Base-by-base conservation (phyloP, 2,797 vertebrate genomes). In the Hemibagrus guttatus region DNA sequence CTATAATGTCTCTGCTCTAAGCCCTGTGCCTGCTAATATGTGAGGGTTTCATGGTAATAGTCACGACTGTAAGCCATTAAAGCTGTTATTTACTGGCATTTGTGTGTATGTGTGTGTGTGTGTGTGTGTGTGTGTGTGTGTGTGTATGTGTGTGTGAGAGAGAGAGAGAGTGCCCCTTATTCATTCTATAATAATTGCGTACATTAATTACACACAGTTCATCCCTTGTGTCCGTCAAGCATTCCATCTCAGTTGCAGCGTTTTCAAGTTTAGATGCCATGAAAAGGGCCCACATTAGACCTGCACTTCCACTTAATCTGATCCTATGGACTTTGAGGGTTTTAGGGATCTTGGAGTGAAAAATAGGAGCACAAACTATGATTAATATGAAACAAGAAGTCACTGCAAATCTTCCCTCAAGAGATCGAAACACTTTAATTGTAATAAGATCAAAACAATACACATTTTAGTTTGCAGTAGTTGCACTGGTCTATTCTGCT, bases 51-150 rank as follows among this genome's bases (percentile, higher is more conserved):
- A 95, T 63, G 93, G 92, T 95, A 95, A 95, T 93, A 94, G 92
- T 91, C 90, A 90, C 89, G 91, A 93, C 94, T 93, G 94, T 95
- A 95, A 95, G 95, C 94, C 94, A 94, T 94, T 95, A 95, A 93
- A 87, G 83, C 75, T 78, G 89, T 91, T 94, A 94, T 95, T 95
- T 95, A 95, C 94, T 88, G 87, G 93, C 26, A 92, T 92, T 93
- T 91, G 92, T 91, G 91, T 90, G 91, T 89, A 87, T 91, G 89
- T 91, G 90, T 91, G 90, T 89, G 88, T 88, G 54, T 28, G 76
- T 87, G 71, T 86, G 64, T 28, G n/a, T 88, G 35, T 74, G 69
- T 35, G 28, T 39, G 68, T 74, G 79, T 66, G 56, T 72, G n/a
- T 49, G 52, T 46, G 83, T 21, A 5, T 21, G 68, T 7, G 68